These are phyloP conservation scores for Trachemys scripta DNA, from an alignment of 2,113 vertebrate species.

Conservation along the genomic window DNA sequence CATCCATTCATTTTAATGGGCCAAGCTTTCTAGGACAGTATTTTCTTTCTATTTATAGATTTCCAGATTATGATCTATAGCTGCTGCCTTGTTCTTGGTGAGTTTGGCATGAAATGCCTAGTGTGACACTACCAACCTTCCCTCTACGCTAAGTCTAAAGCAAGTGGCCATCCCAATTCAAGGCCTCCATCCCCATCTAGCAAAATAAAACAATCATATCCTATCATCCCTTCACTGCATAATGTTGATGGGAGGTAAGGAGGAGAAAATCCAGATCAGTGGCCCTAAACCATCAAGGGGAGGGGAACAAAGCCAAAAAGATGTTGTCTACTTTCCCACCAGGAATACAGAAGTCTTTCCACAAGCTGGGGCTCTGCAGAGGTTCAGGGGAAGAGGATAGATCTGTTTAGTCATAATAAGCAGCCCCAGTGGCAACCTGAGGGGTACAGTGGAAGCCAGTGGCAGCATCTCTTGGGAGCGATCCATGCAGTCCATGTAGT, in stretches of 20 bases:
- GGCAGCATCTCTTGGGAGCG: not conserved
- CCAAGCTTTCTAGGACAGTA: not conserved
- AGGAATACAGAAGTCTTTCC: slow-evolving; percentile 10
- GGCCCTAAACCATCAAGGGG: not conserved
- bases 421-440: not conserved
- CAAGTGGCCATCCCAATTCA: slow-evolving; percentile 25
- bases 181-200: not conserved
- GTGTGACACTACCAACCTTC: not conserved
- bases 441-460: not conserved
- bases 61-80: not conserved
- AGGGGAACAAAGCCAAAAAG: not conserved
- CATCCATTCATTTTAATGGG: not conserved
- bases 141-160: not conserved
- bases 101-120: slow-evolving; percentile 17
- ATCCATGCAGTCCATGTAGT: not conserved
- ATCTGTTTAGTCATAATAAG: slow-evolving; percentile 32
- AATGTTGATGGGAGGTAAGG: fast-evolving
- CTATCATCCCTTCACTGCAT: not conserved
- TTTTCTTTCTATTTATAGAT: not conserved
- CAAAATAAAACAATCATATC: slow-evolving; percentile 34
- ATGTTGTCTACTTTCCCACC: not conserved
- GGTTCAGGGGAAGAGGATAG: not conserved
- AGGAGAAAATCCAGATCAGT: slow-evolving; percentile 33
- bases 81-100: slow-evolving; percentile 7
- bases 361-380: not conserved